Base-by-base conservation (phyloP, 2,888 invertebrate genomes). In the Rhingia campestris region DNA sequence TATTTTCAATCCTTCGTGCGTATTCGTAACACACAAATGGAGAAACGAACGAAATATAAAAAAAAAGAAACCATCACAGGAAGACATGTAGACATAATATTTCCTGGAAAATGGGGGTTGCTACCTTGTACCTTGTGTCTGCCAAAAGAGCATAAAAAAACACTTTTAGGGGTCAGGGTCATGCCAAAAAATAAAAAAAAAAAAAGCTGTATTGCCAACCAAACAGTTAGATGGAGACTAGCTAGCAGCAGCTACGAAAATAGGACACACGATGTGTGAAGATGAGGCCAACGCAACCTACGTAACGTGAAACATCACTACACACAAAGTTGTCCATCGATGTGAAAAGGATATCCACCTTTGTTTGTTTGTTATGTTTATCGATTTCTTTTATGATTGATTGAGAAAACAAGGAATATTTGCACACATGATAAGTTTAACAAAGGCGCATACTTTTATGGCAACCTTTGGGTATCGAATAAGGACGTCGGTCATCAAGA, bases 161-260 rank as follows among this genome's bases (percentile, higher is more conserved):
- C 56, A 64, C 37, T 69, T 75, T 80, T 80, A 47, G 63, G 73
- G 79, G 79, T 84, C 82, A 84, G 82, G 79, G 79, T 84, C 82
- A 84, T 74, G 74, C 63, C 73, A 54, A 81, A 58, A 56, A 56
- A 56, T 63, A 79, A 69, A 54, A 81, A 58, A 56, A 56, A 56
- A 73, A 79, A 69, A 79, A 63, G 63, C 63, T 63, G 5, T 9
- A 30, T 41, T 61, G 53, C 37, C 35, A 43, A 53, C 32, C 66
- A 67, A 39, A 9, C 33, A 47, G 37, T 54, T 49, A 33, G n/a
- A 56, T 67, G 32, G n/a, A 54, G 14, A 49, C 56, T 35, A 67
- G 37, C 51, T 70, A 32, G 64, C 37, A 41, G 45, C 12, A 12
- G 4, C 7, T 35, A 9, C 6, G 53, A 61, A 82, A 77, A 63